These are phyloP conservation scores for Apodemia duryi DNA, from an alignment of 2,888 invertebrate species.

Conservation along the genomic window DNA sequence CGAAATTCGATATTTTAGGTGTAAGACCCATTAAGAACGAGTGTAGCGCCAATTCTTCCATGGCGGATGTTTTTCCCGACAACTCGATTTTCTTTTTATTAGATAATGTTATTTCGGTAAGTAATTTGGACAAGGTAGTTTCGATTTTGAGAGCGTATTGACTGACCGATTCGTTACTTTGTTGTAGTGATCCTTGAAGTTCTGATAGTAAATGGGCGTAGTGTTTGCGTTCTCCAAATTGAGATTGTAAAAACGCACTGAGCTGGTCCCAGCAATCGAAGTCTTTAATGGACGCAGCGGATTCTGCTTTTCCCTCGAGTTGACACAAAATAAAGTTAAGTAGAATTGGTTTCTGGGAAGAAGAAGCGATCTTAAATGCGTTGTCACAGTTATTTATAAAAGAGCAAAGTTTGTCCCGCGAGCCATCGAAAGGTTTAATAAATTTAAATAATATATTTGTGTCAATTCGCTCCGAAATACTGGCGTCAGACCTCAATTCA, in stretches of 20 bases:
- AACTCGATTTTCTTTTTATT: slow-evolving; percentile 3
- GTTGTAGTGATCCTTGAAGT: background rate
- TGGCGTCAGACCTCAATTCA: background rate
- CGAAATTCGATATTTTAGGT: slow-evolving; percentile 16
- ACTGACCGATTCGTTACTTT: background rate
- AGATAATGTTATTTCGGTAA: background rate
- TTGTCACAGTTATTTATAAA: background rate
- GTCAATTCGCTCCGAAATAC: background rate
- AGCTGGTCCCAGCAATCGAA: background rate
- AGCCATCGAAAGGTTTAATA: background rate
- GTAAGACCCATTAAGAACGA: slow-evolving; percentile 15
- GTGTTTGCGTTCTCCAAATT: background rate
- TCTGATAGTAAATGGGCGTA: background rate
- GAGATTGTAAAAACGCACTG: background rate
- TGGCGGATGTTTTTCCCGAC: slow-evolving; percentile 6
- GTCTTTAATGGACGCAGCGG: background rate
- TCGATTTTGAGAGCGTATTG: background rate
- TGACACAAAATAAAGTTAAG: background rate
- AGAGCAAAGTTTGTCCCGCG: background rate
- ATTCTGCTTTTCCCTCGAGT: background rate
- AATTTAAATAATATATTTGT: slow-evolving; percentile 1
- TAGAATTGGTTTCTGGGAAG: background rate
- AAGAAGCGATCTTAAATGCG: background rate
- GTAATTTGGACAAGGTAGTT: background rate
- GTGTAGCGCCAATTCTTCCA: slow-evolving; percentile 19